Percentiles rank a stretch among this genome's conserved stretches.
phyloP scores from a whole-genome alignment of 2,888 invertebrate species.

The Girardia tigrina region DNA sequence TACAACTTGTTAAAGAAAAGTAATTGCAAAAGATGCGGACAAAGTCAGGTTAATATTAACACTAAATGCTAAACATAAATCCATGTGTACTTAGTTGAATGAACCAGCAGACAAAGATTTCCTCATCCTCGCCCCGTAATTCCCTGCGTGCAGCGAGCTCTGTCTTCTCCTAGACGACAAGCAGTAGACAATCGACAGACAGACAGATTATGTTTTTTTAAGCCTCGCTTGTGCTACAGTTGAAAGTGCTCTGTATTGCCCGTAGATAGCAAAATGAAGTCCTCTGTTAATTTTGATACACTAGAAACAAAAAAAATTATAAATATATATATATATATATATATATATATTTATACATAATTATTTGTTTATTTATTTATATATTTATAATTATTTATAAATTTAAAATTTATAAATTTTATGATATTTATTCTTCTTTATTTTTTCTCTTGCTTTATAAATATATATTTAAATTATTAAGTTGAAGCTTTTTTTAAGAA shows the following conservation, averaged over 20 bases:
- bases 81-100: constrained; percentile 23
- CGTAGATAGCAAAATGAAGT: constrained; percentile 23
- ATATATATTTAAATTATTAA: too few species aligned
- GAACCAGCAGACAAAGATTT: constrained; percentile 23
- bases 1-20: neutral
- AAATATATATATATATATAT: constrained; percentile 9
- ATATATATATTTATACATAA: neutral
- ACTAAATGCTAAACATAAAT: constrained; percentile 18
- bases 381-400: neutral
- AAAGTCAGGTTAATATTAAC: neutral
- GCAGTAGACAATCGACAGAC: constrained; percentile 23
- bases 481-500: too few species aligned
- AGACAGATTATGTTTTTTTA: constrained; percentile 21
- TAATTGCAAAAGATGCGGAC: neutral
- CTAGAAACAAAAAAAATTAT: too few species aligned
- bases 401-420: neutral
- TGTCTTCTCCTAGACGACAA: constrained; percentile 18
- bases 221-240: constrained; percentile 23
- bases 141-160: constrained; percentile 20
- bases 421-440: too few species aligned
- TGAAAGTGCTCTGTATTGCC: constrained; percentile 23
- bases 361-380: neutral
- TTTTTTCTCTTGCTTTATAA: too few species aligned
- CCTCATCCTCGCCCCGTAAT: neutral
- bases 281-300: constrained; percentile 20